Percentiles rank a stretch among this genome's conserved stretches.
Evolutionary conservation across 2,797 vertebrate genomes (phyloP).

Genomic region (Anguilla pacifica): DNA sequence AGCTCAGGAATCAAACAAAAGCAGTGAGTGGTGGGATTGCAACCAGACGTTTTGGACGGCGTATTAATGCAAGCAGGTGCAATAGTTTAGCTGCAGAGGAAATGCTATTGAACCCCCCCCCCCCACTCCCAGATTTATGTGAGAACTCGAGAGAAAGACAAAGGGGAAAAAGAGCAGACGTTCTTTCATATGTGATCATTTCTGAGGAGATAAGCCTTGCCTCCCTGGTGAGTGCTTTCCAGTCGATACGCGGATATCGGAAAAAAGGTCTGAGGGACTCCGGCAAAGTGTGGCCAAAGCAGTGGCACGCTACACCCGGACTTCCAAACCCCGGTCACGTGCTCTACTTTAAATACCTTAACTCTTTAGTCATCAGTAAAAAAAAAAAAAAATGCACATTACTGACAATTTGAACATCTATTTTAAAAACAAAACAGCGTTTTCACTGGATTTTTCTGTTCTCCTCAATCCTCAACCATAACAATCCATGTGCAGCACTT

Average conservation of each 20-base stretch:
- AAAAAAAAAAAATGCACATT: background rate
- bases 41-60: background rate
- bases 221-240: background rate
- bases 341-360: background rate
- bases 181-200: background rate
- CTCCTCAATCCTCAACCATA: no score
- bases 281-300: background rate
- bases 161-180: background rate
- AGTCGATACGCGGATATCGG: background rate
- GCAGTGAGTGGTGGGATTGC: background rate
- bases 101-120: background rate
- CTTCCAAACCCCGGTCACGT: no score
- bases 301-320: background rate
- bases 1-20: conserved; percentile 1
- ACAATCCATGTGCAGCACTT: no score
- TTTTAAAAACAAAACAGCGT: no score
- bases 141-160: background rate
- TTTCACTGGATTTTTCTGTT: no score
- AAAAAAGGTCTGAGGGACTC: background rate
- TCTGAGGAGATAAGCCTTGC: background rate
- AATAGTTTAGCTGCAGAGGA: background rate
- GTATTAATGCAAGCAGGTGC: background rate
- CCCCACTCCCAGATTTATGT: background rate
- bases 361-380: background rate
- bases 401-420: no score